Percentiles rank a stretch among this genome's conserved stretches.
Evolutionary conservation across 2,113 vertebrate genomes (phyloP).

Genomic region (Sus scrofa): T2T-Sscrofa CM000818.6:3731501-3732000

Average conservation of each 20-base stretch:
- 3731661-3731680: no score
- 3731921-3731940: conserved; percentile 11
- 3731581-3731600: no score
- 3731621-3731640: no score
- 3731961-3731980: conserved; percentile 62
- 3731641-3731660: no score
- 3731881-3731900: neutral
- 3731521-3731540: no score
- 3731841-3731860: neutral
- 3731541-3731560: no score
- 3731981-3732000: conserved; percentile 57
- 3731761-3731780: neutral
- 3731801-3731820: neutral
- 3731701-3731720: conserved; percentile 17
- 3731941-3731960: conserved; percentile 71
- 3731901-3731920: conserved; percentile 4
- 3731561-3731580: no score
- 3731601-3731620: no score
- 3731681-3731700: no score
- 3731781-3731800: neutral
- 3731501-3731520: no score
- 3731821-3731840: conserved; percentile 1
- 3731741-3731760: conserved; percentile 27
- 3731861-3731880: conserved; percentile 34
- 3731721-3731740: conserved; percentile 33